phyloP scores from a whole-genome alignment of 2,113 vertebrate species.

The Donacobius atricapilla region DNA sequence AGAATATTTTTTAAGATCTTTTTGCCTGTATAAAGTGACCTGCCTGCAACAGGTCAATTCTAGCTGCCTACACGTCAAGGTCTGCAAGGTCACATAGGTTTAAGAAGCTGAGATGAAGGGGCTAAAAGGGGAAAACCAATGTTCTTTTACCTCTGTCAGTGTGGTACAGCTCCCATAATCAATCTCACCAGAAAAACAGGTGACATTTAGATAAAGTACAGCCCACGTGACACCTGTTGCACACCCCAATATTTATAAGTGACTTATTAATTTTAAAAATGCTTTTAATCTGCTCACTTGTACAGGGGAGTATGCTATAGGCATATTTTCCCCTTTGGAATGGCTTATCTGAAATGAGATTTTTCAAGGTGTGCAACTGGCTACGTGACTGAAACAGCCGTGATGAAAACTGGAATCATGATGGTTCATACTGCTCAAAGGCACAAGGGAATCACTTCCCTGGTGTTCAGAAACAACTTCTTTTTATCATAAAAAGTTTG shows the following conservation, averaged over 20 bases:
- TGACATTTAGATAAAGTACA: not conserved
- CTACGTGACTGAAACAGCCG: not conserved
- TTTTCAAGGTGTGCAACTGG: not conserved
- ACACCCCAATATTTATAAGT: not conserved
- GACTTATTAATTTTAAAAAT: conserved; percentile 26
- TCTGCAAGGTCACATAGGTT: not conserved
- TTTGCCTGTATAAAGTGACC: not conserved
- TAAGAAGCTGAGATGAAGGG: not conserved
- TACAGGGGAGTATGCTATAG: not conserved
- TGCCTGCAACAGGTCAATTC: not conserved
- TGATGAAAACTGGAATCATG: not conserved
- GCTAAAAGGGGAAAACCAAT: not conserved
- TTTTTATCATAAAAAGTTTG: not conserved
- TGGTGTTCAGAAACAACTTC: not conserved
- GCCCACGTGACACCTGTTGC: not conserved
- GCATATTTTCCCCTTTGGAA: not conserved
- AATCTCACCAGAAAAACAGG: not conserved
- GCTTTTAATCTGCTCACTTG: not conserved
- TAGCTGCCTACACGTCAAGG: not conserved
- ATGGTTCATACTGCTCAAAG: not conserved
- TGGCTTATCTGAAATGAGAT: not conserved
- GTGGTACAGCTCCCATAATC: not conserved
- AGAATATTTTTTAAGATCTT: not conserved
- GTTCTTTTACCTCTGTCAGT: not conserved
- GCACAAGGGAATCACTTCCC: not conserved